Conservation (phyloP, 2,797 vertebrate species). For the Scolopax rusticola region DNA sequence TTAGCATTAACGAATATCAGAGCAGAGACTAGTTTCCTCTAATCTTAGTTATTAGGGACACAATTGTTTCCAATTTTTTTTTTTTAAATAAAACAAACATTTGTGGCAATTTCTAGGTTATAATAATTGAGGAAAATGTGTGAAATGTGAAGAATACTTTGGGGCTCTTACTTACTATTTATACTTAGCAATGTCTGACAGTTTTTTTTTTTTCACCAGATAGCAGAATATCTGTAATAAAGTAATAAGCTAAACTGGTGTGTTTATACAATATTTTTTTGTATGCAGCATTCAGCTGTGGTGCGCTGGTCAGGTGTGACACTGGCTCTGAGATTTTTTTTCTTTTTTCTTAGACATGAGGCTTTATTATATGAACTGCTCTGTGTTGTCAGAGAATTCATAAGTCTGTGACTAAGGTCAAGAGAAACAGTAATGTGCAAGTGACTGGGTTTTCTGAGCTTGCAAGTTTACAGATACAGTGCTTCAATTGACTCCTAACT, state of each 20-base stretch:
- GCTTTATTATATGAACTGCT: background rate
- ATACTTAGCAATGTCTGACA: background rate
- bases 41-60: background rate
- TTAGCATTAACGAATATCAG: background rate
- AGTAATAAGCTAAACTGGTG: background rate
- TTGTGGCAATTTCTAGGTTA: background rate
- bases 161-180: background rate
- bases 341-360: background rate
- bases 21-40: background rate
- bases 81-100: background rate
- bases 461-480: background rate
- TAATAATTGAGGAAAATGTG: background rate
- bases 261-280: background rate
- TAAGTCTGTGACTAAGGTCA: background rate
- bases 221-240: background rate
- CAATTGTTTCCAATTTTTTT: background rate
- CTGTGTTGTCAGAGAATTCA: background rate
- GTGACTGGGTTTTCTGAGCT: background rate
- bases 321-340: background rate
- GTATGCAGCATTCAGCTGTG: background rate
- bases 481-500: background rate
- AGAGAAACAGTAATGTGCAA: background rate
- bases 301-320: background rate
- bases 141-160: background rate
- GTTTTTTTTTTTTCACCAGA: background rate